Percentiles rank a stretch among this genome's conserved stretches.
phyloP scores from a whole-genome alignment of 2,797 vertebrate genomes.

The Anguilla obscura region DNA sequence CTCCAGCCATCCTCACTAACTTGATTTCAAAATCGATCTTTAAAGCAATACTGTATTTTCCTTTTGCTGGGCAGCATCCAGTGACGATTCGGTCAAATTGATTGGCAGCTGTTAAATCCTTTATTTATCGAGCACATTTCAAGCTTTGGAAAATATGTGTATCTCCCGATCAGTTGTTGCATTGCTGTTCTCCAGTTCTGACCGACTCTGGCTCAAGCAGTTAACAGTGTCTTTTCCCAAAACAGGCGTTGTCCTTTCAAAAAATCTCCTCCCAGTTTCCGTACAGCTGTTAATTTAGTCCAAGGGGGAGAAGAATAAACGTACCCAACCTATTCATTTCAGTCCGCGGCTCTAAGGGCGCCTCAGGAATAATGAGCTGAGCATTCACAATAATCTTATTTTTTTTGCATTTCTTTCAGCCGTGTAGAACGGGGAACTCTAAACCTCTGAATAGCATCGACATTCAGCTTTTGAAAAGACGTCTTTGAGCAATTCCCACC shows the following conservation, averaged over 20 bases:
- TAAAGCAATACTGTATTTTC: not conserved
- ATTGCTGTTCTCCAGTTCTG: constrained; percentile 26
- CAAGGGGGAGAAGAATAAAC: constrained; percentile 18
- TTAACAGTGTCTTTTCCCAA: constrained; percentile 29
- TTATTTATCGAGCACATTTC: constrained; percentile 22
- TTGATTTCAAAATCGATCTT: constrained; percentile 3
- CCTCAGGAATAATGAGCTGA: constrained; percentile 14
- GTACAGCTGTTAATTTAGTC: constrained; percentile 33
- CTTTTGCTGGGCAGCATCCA: not conserved
- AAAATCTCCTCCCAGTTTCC: constrained; percentile 36
- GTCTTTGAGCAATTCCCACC: not conserved
- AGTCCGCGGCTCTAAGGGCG: constrained; percentile 11
- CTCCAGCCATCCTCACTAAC: constrained; percentile 17
- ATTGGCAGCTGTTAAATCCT: constrained; percentile 30
- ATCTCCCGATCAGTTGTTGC: constrained; percentile 22
- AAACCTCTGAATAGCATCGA: not conserved
- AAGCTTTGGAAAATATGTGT: constrained; percentile 10
- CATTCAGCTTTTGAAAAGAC: not conserved
- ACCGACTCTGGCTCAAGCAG: constrained; percentile 26
- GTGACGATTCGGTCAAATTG: not conserved
- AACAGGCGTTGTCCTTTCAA: constrained; percentile 30
- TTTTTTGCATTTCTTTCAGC: not conserved
- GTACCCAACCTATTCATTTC: constrained; percentile 7
- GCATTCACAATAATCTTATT: not conserved
- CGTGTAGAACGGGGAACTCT: constrained; percentile 13